Percentiles rank a stretch among this genome's conserved stretches.
phyloP scores from a whole-genome alignment of 2,113 vertebrate species.

The Sprattus sprattus region DNA sequence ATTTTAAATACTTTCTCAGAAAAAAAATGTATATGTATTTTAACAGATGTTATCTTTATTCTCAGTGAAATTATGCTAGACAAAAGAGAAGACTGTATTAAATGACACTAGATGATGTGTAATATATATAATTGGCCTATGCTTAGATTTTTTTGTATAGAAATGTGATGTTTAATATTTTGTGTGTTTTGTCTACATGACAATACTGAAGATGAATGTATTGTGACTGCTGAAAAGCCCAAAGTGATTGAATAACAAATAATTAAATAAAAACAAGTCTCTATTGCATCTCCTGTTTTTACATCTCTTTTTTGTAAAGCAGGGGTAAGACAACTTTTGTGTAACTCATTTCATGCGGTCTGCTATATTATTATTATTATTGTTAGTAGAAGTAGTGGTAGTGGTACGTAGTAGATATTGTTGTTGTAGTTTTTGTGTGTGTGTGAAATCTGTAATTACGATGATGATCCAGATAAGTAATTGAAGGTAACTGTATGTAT shows the following conservation, averaged over 20 bases:
- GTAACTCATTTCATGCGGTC: too few relatives aligned
- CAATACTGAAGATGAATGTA: slow-evolving; percentile 72
- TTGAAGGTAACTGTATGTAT: too few relatives aligned
- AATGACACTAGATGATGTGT: slow-evolving; percentile 59
- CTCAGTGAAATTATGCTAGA: slow-evolving; percentile 64
- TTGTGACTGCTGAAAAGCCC: slow-evolving; percentile 62
- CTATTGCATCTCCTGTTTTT: background rate
- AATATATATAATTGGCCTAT: slow-evolving; percentile 67
- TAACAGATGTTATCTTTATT: slow-evolving; percentile 69
- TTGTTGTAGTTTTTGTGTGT: too few relatives aligned
- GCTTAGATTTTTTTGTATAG: slow-evolving; percentile 69
- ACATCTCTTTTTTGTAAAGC: background rate
- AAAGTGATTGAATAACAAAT: slow-evolving; percentile 58
- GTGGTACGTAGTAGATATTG: too few relatives aligned
- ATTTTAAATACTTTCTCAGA: slow-evolving; percentile 72
- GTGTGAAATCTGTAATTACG: too few relatives aligned
- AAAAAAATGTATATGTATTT: slow-evolving; percentile 68
- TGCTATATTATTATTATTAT: too few relatives aligned
- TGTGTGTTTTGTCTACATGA: slow-evolving; percentile 63
- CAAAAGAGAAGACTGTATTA: slow-evolving; percentile 55
- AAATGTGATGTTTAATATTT: slow-evolving; percentile 72
- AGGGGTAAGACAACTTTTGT: too few relatives aligned
- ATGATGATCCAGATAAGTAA: too few relatives aligned
- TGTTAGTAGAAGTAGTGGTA: too few relatives aligned
- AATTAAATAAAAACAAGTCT: slow-evolving; percentile 57